Percentiles rank a stretch among this genome's conserved stretches.
Evolutionary conservation across 2,888 invertebrate species (phyloP).

Genomic region (Eupithecia pulchellata): DNA sequence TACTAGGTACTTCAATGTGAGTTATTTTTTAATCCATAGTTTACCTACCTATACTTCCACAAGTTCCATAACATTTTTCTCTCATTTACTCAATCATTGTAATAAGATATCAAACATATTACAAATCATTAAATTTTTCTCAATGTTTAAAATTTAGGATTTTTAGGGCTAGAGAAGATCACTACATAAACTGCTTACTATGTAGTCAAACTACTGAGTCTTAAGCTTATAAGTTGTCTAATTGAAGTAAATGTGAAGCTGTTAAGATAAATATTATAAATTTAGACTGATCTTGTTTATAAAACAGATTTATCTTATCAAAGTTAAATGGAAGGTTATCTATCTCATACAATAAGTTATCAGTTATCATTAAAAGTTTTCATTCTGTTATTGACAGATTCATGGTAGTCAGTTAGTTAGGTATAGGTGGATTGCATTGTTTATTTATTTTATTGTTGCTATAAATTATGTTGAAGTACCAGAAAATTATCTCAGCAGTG

Average conservation of each 20-base stretch:
- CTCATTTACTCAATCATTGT: background rate
- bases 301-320: slow-evolving; percentile 62
- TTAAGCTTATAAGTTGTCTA: background rate
- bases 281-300: slow-evolving; percentile 50
- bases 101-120: background rate
- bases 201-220: background rate
- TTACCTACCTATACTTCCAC: background rate
- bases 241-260: background rate
- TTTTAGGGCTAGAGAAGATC: background rate
- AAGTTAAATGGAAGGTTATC: slow-evolving; percentile 65
- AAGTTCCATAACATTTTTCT: background rate
- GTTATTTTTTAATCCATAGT: background rate
- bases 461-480: slow-evolving; percentile 22
- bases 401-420: slow-evolving; percentile 25
- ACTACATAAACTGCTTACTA: background rate
- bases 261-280: background rate
- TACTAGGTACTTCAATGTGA: background rate
- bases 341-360: slow-evolving; percentile 62
- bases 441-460: slow-evolving; percentile 27
- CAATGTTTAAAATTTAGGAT: background rate
- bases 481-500: background rate
- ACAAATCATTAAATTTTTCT: background rate
- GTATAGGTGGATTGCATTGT: slow-evolving; percentile 28
- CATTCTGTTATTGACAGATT: slow-evolving; percentile 51
- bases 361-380: slow-evolving; percentile 43